These are phyloP conservation scores for Cepaea nemoralis DNA, from an alignment of 1,140 invertebrate species.

Conservation along the genomic window DNA sequence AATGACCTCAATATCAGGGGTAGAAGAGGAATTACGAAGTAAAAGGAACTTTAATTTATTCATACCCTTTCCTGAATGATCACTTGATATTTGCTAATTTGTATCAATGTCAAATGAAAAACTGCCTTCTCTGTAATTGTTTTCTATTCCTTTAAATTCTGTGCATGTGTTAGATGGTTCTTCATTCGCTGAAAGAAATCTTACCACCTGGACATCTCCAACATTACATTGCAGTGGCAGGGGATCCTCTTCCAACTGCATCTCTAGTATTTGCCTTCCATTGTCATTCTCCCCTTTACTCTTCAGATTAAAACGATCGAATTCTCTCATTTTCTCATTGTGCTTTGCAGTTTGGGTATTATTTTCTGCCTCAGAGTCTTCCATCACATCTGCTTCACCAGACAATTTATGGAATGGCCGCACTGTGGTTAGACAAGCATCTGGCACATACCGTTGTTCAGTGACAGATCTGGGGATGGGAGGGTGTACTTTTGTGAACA, in stretches of 20 bases:
- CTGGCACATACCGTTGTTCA: no score
- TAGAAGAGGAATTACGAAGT: no score
- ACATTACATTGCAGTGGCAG: conserved; percentile 39
- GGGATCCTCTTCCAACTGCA: conserved; percentile 44
- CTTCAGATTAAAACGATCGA: conserved; percentile 26
- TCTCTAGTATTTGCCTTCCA: conserved; percentile 13
- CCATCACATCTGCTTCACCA: conserved; percentile 39
- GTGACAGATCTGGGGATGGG: conserved; percentile 25
- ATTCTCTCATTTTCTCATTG: conserved; percentile 30
- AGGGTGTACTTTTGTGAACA: conserved; percentile 26
- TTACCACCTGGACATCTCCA: conserved; percentile 40
- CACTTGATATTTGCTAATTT: conserved; percentile 18
- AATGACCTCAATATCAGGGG: no score
- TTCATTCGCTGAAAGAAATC: conserved; percentile 38
- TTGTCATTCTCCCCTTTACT: conserved; percentile 23
- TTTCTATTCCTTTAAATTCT: conserved; percentile 36
- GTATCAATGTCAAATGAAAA: conserved; percentile 17
- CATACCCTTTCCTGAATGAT: conserved; percentile 28
- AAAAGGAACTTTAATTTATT: no score
- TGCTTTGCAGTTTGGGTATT: conserved; percentile 3
- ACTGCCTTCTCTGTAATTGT: conserved; percentile 27
- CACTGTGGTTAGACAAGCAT: conserved; percentile 26
- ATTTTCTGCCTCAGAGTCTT: conserved; percentile 27
- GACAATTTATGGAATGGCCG: no score
- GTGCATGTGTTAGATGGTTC: conserved; percentile 30